A percentile compares a stretch with the other conserved stretches of the same genome.
Evolutionary conservation across 2,113 vertebrate species (phyloP).

Genomic region (Phrynosoma platyrhinos): DNA sequence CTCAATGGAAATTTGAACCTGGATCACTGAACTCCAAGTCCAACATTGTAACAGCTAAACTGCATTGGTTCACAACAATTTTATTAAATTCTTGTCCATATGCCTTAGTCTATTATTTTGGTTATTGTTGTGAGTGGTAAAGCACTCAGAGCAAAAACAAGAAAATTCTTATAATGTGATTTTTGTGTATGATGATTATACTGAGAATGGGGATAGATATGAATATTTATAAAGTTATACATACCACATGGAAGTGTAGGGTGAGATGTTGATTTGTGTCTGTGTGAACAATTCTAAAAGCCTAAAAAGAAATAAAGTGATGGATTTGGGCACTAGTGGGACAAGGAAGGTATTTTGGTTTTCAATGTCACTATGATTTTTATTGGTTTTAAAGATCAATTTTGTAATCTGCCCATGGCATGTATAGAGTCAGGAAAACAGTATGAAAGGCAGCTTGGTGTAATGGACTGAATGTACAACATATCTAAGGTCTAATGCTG

Average conservation of each 20-base stretch:
- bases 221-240: slow-evolving; percentile 13
- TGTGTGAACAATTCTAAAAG: not conserved
- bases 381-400: slow-evolving; percentile 41
- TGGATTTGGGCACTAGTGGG: not conserved
- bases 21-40: no score
- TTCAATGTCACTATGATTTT: slow-evolving; percentile 15
- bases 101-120: not conserved
- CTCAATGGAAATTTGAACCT: no score
- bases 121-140: not conserved
- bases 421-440: slow-evolving; percentile 3
- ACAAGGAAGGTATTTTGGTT: slow-evolving; percentile 25
- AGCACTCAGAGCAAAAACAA: not conserved
- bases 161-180: not conserved
- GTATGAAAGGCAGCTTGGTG: slow-evolving; percentile 54
- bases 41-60: not conserved
- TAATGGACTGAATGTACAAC: slow-evolving; percentile 59
- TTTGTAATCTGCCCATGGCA: slow-evolving; percentile 53
- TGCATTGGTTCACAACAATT: not conserved
- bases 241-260: not conserved
- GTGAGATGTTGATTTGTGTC: not conserved
- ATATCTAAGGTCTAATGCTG: slow-evolving; percentile 65
- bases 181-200: not conserved
- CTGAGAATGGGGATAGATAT: not conserved
- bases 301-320: not conserved
- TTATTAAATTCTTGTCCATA: not conserved